These are phyloP conservation scores for Euproctis similis DNA, from an alignment of 2,888 invertebrate genomes.

Conservation along the genomic window DNA sequence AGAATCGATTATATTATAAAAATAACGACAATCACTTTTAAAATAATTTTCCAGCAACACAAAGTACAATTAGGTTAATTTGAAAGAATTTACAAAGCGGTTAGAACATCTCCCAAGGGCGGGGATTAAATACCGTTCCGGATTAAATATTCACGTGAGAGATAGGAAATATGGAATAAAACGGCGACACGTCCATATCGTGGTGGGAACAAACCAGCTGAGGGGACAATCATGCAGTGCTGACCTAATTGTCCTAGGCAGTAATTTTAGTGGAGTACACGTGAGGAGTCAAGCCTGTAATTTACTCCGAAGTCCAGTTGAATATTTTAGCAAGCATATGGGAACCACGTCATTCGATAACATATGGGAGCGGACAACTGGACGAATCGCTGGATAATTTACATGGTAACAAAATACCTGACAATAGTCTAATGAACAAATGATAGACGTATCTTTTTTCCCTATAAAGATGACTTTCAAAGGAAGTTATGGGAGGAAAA, in stretches of 20 bases:
- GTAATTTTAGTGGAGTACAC: slow-evolving; percentile 43
- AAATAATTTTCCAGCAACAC: too few relatives aligned
- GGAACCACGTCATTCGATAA: too few relatives aligned
- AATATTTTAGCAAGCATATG: slow-evolving; percentile 63
- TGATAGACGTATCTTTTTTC: too few relatives aligned
- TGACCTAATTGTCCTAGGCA: slow-evolving; percentile 48
- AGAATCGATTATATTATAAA: too few relatives aligned
- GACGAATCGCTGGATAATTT: too few relatives aligned
- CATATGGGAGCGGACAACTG: slow-evolving; percentile 29
- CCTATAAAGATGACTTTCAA: too few relatives aligned
- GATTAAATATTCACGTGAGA: slow-evolving; percentile 26
- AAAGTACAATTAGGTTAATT: slow-evolving; percentile 2
- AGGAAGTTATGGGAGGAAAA: too few relatives aligned
- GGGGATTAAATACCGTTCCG: slow-evolving; percentile 6
- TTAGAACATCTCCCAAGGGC: neutral
- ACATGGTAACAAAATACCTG: too few relatives aligned
- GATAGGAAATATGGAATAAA: slow-evolving; percentile 19
- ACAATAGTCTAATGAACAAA: too few relatives aligned
- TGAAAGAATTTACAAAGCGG: slow-evolving; percentile 1
- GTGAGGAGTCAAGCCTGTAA: slow-evolving; percentile 50
- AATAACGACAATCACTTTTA: too few relatives aligned
- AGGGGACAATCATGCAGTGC: slow-evolving; percentile 39
- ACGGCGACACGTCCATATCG: slow-evolving; percentile 20
- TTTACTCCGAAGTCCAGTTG: slow-evolving; percentile 50
- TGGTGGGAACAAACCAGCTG: slow-evolving; percentile 47